A percentile compares a stretch with the other conserved stretches of the same genome.
Evolutionary conservation across 2,797 vertebrate species (phyloP).

Genomic region (Clarias laeviceps): DNA sequence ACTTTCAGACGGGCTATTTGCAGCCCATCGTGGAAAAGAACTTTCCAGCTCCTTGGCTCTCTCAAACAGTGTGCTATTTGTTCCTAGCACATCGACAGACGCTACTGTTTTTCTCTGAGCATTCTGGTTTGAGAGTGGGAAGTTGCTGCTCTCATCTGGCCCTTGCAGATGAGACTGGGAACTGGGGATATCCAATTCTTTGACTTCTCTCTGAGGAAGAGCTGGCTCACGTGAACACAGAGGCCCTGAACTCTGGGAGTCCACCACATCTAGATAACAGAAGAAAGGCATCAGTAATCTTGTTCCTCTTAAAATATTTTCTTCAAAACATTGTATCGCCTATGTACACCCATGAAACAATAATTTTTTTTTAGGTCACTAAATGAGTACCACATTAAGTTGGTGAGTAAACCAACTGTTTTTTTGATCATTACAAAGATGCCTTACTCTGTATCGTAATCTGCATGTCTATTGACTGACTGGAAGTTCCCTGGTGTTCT

Average conservation of each 20-base stretch:
- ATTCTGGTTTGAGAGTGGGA: constrained; percentile 44
- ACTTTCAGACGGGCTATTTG: constrained; percentile 49
- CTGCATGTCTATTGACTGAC: constrained; percentile 29
- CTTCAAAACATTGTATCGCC: not conserved
- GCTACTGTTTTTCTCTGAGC: constrained; percentile 29
- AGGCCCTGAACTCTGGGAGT: constrained; percentile 26
- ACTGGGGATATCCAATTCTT: constrained; percentile 35
- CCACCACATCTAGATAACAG: constrained; percentile 26
- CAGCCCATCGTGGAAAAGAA: constrained; percentile 68
- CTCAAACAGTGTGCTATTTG: constrained; percentile 67
- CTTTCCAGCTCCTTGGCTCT: constrained; percentile 62
- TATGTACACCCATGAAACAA: not conserved
- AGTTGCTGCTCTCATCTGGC: constrained; percentile 54
- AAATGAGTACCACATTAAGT: not conserved
- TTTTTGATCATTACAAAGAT: not conserved
- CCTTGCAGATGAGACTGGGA: constrained; percentile 46
- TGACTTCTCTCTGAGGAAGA: constrained; percentile 25
- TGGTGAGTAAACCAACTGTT: not conserved
- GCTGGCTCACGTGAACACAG: constrained; percentile 30
- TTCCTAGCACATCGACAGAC: constrained; percentile 19
- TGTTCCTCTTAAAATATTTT: not conserved
- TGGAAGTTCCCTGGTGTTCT: constrained; percentile 29
- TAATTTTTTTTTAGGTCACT: not conserved
- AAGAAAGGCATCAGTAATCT: not conserved
- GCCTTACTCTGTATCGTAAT: constrained; percentile 36